phyloP scores from a whole-genome alignment of 1,140 invertebrate genomes.

The Pseudomyrmex flavicornis region DNA sequence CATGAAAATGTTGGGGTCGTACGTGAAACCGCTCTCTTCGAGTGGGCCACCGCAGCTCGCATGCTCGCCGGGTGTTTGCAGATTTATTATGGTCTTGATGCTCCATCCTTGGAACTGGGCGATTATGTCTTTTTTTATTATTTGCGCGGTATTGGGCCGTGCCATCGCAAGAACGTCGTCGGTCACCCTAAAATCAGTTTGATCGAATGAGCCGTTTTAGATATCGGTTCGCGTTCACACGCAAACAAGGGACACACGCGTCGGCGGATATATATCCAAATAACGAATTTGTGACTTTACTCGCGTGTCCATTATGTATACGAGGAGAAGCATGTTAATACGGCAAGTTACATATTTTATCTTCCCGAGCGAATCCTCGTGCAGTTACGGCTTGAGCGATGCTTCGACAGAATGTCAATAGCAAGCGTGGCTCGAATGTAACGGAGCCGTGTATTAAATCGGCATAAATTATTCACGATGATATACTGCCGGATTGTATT shows the following conservation, averaged over 20 bases:
- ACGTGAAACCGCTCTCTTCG: constrained; percentile 91
- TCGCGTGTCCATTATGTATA: constrained; percentile 4
- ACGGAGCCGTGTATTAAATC: background rate
- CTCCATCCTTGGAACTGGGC: constrained; percentile 92
- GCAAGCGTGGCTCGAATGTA: background rate
- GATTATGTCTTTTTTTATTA: constrained; percentile 91
- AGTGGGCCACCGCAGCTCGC: constrained; percentile 91
- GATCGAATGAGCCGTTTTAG: background rate
- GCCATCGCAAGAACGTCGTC: constrained; percentile 95
- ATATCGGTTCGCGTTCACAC: background rate
- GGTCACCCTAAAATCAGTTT: constrained; percentile 89
- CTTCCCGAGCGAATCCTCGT: constrained; percentile 6
- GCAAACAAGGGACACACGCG: background rate
- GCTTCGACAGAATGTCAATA: constrained; percentile 40
- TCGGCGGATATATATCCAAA: background rate
- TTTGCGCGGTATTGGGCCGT: constrained; percentile 91
- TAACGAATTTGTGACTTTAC: constrained; percentile 19
- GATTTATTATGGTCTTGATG: constrained; percentile 93
- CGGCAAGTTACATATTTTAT: background rate
- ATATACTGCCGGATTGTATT: background rate
- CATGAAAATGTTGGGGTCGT: constrained; percentile 93
- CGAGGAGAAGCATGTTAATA: background rate
- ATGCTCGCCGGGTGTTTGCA: constrained; percentile 94
- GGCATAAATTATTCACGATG: background rate
- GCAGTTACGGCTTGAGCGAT: background rate